Evolutionary conservation across 2,797 vertebrate genomes (phyloP).

Genomic region (Rhadinocentrus ornatus): DNA sequence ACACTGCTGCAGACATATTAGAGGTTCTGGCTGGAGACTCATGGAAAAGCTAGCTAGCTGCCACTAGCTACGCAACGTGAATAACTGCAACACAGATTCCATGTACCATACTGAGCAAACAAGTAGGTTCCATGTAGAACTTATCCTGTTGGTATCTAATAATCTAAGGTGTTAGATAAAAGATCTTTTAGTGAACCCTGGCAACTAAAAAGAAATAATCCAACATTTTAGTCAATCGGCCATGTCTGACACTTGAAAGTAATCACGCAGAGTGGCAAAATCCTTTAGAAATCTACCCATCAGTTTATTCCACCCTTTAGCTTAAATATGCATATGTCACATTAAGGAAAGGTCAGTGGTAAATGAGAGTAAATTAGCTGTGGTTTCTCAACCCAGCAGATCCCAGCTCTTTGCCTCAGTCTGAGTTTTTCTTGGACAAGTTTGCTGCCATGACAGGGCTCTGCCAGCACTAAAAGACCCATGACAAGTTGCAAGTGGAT

Average conservation of each 20-base stretch:
- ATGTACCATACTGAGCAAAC: not conserved
- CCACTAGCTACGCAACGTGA: not conserved
- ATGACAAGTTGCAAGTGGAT: conserved; percentile 5
- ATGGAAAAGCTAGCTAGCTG: not conserved
- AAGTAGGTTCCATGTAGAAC: not conserved
- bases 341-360: not conserved
- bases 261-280: not conserved
- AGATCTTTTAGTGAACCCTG: not conserved
- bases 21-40: not conserved
- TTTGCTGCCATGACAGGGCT: not conserved
- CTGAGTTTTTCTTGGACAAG: no score
- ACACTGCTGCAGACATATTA: not conserved
- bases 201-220: no score
- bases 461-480: no score
- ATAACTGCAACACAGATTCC: not conserved
- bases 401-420: not conserved
- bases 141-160: not conserved
- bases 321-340: conserved; percentile 2
- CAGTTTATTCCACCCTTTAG: not conserved
- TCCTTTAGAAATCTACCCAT: not conserved
- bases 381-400: not conserved
- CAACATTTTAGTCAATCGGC: no score
- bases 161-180: not conserved
- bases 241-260: not conserved
- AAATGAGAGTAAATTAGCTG: not conserved